Evolutionary conservation across 2,113 vertebrate species (phyloP).

Genomic region (Xenopus tropicalis): DNA sequence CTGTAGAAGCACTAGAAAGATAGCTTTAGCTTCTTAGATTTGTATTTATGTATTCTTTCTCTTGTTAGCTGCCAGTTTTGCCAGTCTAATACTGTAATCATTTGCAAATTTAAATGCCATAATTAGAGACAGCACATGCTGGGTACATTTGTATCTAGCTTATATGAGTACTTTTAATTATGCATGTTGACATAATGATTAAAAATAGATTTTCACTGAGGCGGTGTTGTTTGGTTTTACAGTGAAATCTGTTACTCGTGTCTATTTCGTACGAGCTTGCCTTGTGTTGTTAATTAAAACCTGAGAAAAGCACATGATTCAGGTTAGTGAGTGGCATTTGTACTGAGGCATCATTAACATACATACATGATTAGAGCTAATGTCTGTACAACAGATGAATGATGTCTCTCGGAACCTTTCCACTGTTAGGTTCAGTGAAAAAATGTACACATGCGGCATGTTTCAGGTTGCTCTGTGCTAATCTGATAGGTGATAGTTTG

Average conservation of each 20-base stretch:
- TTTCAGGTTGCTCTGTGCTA: not conserved
- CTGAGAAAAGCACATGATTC: conserved; percentile 37
- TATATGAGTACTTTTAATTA: conserved; percentile 43
- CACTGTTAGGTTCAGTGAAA: not conserved
- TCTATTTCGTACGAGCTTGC: conserved; percentile 28
- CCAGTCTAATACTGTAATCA: conserved; percentile 43
- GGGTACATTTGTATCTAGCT: conserved; percentile 36
- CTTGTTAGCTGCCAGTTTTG: conserved; percentile 41
- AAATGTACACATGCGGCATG: not conserved
- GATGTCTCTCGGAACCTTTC: not conserved
- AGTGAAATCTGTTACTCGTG: conserved; percentile 38
- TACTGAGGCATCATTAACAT: conserved; percentile 25
- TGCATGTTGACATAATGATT: conserved; percentile 45
- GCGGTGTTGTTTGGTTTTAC: conserved; percentile 37
- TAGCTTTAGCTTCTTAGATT: conserved; percentile 34
- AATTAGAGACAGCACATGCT: conserved; percentile 41
- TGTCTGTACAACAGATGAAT: not conserved
- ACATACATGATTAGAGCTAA: not conserved
- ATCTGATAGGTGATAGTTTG: no score
- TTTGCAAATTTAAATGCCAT: conserved; percentile 40
- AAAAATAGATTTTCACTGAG: conserved; percentile 42
- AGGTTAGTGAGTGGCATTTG: conserved; percentile 35
- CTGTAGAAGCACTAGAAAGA: conserved; percentile 31
- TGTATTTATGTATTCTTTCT: conserved; percentile 28
- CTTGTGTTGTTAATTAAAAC: conserved; percentile 41